Conservation (phyloP, 37 sponge, comb jelly and placozoan species). For the Aplysina aerophoba region DNA sequence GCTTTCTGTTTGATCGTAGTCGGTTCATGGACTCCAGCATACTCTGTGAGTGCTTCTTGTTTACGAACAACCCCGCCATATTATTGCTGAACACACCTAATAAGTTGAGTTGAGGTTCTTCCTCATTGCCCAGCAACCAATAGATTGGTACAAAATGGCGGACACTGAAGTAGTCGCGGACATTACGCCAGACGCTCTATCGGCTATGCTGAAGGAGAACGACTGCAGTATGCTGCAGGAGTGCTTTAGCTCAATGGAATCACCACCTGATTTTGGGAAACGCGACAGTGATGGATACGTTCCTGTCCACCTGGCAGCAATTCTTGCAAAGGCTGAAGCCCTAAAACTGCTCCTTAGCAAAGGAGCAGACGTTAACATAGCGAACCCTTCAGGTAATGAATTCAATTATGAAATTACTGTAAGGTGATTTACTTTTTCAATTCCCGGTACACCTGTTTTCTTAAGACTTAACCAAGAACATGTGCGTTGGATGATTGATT, state of each 20-base stretch:
- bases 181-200: neutral
- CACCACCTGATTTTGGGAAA: neutral
- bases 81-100: too few species aligned
- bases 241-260: neutral
- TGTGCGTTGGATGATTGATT: too few species aligned
- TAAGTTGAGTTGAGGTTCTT: too few species aligned
- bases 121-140: too few species aligned
- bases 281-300: constrained; percentile 29
- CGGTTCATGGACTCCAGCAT: constrained; percentile 46
- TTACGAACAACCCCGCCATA: neutral
- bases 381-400: constrained; percentile 59
- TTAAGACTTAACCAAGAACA: too few species aligned
- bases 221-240: neutral
- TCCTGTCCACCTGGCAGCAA: constrained; percentile 55
- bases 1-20: constrained; percentile 45
- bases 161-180: too few species aligned
- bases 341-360: constrained; percentile 32
- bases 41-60: constrained; percentile 40
- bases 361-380: constrained; percentile 51
- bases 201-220: neutral
- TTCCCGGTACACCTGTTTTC: too few species aligned
- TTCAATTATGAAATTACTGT: too few species aligned
- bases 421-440: too few species aligned
- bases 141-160: too few species aligned
- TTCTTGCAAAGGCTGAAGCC: constrained; percentile 51